Percentiles rank a stretch among this genome's conserved stretches.
Evolutionary conservation across 1,140 invertebrate genomes (phyloP).

Genomic region (Penaeus indicus): DNA sequence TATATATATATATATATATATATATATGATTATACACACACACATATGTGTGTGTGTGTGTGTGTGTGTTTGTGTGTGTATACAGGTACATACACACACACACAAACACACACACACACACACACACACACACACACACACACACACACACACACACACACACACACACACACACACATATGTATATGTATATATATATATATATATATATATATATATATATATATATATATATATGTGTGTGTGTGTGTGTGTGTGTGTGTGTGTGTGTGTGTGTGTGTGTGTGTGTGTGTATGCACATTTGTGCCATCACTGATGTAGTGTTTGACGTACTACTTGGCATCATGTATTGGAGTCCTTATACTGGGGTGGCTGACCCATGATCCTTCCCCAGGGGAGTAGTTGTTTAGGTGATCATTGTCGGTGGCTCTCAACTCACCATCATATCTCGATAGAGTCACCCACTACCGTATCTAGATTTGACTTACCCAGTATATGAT

Average conservation of each 20-base stretch:
- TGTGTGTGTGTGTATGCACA: neutral
- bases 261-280: constrained; percentile 17
- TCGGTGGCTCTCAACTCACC: too few relatives aligned
- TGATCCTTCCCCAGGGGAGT: too few relatives aligned
- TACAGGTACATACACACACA: neutral
- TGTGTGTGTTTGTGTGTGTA: neutral
- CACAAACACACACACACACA: neutral
- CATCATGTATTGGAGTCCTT: too few relatives aligned
- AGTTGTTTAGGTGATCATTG: too few relatives aligned
- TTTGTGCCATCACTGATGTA: too few relatives aligned
- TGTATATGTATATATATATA: neutral
- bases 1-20: neutral
- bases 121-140: neutral
- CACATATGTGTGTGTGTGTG: neutral
- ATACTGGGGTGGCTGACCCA: too few relatives aligned
- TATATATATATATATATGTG: neutral
- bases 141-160: too few relatives aligned
- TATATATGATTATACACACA: neutral
- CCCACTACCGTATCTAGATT: too few relatives aligned
- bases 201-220: neutral
- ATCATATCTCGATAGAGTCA: too few relatives aligned
- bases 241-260: constrained; percentile 17
- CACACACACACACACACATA: neutral
- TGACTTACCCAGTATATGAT: neutral
- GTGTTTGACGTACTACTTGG: too few relatives aligned